Evolutionary conservation across 2,888 invertebrate species (phyloP).

Genomic region (Acrocyrtus sp.): DNA sequence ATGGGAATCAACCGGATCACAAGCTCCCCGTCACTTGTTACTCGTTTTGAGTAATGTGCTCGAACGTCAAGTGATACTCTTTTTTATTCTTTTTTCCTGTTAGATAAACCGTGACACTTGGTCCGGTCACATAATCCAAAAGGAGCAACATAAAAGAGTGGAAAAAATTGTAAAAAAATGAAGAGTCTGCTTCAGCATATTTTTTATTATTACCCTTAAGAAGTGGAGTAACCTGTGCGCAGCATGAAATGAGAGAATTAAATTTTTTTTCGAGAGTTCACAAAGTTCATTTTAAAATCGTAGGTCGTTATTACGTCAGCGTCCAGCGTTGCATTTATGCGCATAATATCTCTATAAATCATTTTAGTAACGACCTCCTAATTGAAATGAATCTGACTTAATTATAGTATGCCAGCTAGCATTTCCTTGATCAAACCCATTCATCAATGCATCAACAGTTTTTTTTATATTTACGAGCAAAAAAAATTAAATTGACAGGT

Average conservation of each 20-base stretch:
- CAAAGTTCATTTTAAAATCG: too few relatives aligned
- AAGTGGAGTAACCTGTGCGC: too few relatives aligned
- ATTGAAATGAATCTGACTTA: not conserved
- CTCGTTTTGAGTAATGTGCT: too few relatives aligned
- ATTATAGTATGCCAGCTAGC: not conserved
- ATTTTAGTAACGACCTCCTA: not conserved
- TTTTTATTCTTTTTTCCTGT: not conserved
- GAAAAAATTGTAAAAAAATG: not conserved
- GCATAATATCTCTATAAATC: not conserved
- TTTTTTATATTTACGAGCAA: too few relatives aligned
- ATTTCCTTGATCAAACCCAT: not conserved
- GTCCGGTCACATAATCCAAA: not conserved
- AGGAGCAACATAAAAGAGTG: not conserved
- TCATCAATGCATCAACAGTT: not conserved
- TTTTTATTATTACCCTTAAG: too few relatives aligned
- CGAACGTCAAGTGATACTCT: too few relatives aligned
- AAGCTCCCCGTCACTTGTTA: slow-evolving; percentile 21
- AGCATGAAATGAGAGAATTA: too few relatives aligned
- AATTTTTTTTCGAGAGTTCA: too few relatives aligned
- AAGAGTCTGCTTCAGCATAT: too few relatives aligned
- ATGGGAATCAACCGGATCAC: slow-evolving; percentile 29
- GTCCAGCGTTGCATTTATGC: too few relatives aligned
- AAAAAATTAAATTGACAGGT: too few relatives aligned
- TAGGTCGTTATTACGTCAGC: too few relatives aligned
- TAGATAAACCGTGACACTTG: not conserved